These are phyloP conservation scores for Hydrozoanthus tunicans DNA, from an alignment of 64 coral and sea anemone species.

Conservation along the genomic window DNA sequence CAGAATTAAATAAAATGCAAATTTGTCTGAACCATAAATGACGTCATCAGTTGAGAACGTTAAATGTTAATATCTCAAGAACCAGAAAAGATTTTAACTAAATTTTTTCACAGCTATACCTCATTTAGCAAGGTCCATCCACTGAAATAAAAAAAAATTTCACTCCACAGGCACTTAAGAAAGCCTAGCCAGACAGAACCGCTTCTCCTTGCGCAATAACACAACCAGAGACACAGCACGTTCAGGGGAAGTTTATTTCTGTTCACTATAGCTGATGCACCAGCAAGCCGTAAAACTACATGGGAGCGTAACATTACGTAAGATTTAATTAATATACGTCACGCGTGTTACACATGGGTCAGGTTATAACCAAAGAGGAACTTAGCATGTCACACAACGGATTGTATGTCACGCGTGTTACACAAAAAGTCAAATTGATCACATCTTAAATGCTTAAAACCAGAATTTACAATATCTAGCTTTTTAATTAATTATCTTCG, in stretches of 20 bases:
- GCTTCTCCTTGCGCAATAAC: slow-evolving; percentile 34
- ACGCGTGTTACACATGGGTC: neutral
- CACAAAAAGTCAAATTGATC: neutral
- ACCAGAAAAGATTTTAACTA: no score
- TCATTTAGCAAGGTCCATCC: no score
- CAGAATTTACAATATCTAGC: neutral
- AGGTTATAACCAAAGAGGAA: no score
- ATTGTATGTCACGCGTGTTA: neutral
- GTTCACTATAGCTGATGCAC: neutral
- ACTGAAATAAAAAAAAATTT: no score
- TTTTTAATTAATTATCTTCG: neutral
- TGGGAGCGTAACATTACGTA: neutral
- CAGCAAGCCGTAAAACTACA: neutral
- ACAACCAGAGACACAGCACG: slow-evolving; percentile 6
- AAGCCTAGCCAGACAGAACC: slow-evolving; percentile 50
- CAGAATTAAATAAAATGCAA: no score
- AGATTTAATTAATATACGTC: neutral
- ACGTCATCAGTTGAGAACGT: no score
- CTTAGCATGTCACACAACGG: no score
- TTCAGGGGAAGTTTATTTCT: slow-evolving; percentile 37
- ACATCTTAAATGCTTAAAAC: neutral
- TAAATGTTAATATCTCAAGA: no score
- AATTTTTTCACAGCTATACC: no score
- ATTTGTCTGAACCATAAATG: no score
- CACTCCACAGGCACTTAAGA: no score